These are phyloP conservation scores for Cepphus grylle DNA, from an alignment of 2,113 vertebrate genomes.

Conservation along the genomic window DNA sequence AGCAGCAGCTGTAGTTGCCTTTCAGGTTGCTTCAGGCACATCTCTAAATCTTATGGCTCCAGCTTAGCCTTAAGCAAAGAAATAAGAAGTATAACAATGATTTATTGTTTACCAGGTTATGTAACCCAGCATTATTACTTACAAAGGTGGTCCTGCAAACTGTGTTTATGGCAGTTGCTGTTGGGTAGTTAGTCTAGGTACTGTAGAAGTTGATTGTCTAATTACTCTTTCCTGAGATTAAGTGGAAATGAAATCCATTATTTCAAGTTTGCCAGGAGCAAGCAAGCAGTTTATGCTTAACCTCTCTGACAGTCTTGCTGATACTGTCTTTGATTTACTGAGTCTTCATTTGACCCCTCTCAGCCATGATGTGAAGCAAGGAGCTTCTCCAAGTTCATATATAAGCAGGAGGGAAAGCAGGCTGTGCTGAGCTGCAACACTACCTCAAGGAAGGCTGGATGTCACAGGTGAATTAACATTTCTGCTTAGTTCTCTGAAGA, in stretches of 20 bases:
- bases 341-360: neutral
- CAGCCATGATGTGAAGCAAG: neutral
- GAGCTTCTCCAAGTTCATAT: neutral
- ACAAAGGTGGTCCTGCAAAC: neutral
- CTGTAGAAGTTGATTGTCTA: neutral
- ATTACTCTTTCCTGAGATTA: neutral
- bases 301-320: neutral
- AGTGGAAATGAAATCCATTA: neutral
- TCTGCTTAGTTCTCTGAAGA: neutral
- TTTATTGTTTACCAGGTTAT: neutral
- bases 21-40: neutral
- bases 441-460: neutral
- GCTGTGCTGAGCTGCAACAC: neutral
- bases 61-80: neutral
- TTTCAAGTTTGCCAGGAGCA: neutral
- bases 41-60: neutral
- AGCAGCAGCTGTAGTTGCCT: neutral
- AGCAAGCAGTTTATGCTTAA: neutral
- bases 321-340: slow-evolving; percentile 10
- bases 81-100: neutral
- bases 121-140: neutral
- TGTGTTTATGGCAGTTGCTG: neutral
- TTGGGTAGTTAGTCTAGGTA: neutral
- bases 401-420: neutral
- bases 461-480: neutral